These are phyloP conservation scores for Rousettus leschenaultii DNA, from an alignment of 2,113 vertebrate genomes.

Conservation along the genomic window DNA sequence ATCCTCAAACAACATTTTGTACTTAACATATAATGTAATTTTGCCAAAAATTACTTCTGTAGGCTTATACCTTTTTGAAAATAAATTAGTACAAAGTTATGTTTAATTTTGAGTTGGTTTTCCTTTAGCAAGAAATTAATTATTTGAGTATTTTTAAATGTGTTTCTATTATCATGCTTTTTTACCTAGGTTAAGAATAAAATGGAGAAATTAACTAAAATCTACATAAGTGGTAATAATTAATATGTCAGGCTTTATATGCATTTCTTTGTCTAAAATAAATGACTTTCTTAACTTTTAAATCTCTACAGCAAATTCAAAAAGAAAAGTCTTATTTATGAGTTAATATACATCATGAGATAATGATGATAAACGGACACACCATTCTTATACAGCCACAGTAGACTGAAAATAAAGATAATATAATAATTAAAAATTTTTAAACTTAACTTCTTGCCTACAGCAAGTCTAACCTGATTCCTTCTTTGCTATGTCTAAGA, in stretches of 20 bases:
- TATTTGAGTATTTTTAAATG: slow-evolving; percentile 27
- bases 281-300: background rate
- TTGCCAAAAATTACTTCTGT: background rate
- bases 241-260: background rate
- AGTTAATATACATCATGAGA: background rate
- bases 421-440: slow-evolving; percentile 12
- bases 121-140: slow-evolving; percentile 16
- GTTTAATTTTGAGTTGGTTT: slow-evolving; percentile 23
- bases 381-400: background rate
- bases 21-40: background rate
- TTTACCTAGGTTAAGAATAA: slow-evolving; percentile 33
- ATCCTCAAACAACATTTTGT: background rate
- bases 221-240: background rate
- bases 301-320: background rate
- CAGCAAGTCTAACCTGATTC: background rate
- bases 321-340: background rate
- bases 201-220: background rate
- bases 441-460: background rate
- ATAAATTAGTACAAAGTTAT: background rate
- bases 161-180: slow-evolving; percentile 21
- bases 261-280: slow-evolving; percentile 5
- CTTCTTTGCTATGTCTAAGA: slow-evolving; percentile 17
- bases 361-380: background rate
- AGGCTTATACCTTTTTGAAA: background rate
- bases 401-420: background rate